A percentile compares a stretch with the other conserved stretches of the same genome.
phyloP scores from a whole-genome alignment of 2,113 vertebrate species.

The Spilogale gracilis region DNA sequence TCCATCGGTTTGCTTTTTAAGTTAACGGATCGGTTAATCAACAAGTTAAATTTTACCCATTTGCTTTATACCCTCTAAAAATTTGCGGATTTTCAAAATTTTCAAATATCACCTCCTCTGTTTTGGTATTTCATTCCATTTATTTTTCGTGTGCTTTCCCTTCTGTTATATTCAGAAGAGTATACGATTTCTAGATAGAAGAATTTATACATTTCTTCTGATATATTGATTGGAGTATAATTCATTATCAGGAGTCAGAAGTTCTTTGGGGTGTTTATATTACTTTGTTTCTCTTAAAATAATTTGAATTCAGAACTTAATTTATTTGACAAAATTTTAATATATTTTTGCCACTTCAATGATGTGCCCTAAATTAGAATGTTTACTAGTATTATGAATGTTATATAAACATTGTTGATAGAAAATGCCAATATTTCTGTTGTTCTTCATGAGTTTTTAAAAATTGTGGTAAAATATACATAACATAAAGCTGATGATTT shows the following conservation, averaged over 20 bases:
- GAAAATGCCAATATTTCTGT: background rate
- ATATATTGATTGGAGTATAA: background rate
- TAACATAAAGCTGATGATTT: background rate
- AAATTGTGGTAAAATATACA: background rate
- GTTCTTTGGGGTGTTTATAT: background rate
- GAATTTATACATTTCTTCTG: background rate
- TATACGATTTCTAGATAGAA: background rate
- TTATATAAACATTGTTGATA: background rate
- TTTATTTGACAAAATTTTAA: background rate
- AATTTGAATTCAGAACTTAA: background rate
- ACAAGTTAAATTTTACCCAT: background rate
- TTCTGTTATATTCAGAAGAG: background rate
- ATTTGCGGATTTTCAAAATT: background rate
- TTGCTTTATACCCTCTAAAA: background rate
- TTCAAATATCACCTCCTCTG: background rate
- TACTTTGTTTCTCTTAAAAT: background rate
- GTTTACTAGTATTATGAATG: background rate
- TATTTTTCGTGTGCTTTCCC: background rate
- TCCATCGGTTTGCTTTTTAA: background rate
- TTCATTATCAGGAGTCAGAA: background rate
- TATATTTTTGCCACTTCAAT: background rate
- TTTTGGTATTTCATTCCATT: background rate
- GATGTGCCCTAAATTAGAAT: background rate
- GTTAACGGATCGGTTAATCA: background rate
- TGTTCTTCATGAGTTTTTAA: background rate